Percentiles rank a stretch among this genome's conserved stretches.
These are phyloP conservation scores for Caenorhabditis brenneri DNA, from an alignment of 1,140 invertebrate genomes.

Conservation along the genomic window DNA sequence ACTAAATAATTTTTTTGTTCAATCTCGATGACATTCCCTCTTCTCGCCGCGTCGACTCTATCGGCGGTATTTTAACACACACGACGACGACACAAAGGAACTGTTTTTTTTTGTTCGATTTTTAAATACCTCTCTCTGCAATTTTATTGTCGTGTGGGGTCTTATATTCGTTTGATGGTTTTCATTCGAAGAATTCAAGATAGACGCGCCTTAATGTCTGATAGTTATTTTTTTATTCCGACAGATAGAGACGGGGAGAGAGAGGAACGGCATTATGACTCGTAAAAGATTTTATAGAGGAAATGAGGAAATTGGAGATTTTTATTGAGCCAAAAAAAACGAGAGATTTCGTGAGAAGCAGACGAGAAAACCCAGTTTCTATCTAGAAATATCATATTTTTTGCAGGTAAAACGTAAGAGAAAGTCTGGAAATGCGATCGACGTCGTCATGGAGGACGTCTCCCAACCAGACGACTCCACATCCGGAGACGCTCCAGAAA, in stretches of 20 bases:
- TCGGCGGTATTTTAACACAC: conserved; percentile 24
- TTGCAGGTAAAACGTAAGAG: conserved; percentile 55
- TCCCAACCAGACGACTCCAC: conserved; percentile 9
- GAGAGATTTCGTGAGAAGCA: too few species aligned
- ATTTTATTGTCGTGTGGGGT: neutral
- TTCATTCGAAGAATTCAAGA: too few species aligned
- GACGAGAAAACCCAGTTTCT: too few species aligned
- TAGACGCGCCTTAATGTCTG: neutral
- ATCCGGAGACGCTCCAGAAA: conserved; percentile 36
- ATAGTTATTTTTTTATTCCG: neutral
- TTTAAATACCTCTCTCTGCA: neutral
- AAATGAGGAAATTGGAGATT: too few species aligned
- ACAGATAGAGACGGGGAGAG: neutral
- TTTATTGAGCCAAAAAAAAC: too few species aligned
- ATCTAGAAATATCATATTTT: too few species aligned
- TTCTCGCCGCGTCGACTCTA: neutral
- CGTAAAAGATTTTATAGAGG: neutral
- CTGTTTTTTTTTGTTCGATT: neutral
- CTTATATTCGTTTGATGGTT: too few species aligned
- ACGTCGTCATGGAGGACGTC: conserved; percentile 61
- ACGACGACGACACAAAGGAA: neutral
- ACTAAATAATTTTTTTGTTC: neutral
- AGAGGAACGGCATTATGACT: neutral
- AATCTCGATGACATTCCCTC: neutral
- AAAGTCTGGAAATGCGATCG: conserved; percentile 44